These are phyloP conservation scores for Aleadryas rufinucha DNA, from an alignment of 2,113 vertebrate species.

Conservation along the genomic window DNA sequence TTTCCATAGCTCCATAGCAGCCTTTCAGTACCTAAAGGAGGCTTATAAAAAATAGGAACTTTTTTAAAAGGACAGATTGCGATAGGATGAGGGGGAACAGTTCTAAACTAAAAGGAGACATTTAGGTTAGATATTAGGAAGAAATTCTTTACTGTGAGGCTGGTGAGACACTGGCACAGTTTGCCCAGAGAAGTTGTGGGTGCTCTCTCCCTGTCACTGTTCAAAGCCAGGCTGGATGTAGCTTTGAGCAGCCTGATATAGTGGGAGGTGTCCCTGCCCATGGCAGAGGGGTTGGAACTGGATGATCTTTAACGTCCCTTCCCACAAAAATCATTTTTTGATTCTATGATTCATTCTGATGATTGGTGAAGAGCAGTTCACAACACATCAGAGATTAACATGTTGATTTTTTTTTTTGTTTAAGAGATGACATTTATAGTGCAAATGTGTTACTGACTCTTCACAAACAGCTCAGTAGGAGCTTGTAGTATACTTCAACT, in stretches of 20 bases:
- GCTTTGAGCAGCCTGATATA: background rate
- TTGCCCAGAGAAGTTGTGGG: background rate
- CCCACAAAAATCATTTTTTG: background rate
- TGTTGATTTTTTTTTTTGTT: background rate
- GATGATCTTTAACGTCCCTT: background rate
- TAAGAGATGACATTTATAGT: background rate
- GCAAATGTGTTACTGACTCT: background rate
- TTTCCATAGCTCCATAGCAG: too few species aligned
- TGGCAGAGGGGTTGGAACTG: background rate
- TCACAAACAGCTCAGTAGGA: background rate
- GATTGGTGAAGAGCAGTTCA: background rate
- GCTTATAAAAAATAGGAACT: background rate
- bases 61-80: background rate
- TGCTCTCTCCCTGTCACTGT: background rate
- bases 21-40: background rate
- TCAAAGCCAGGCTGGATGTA: background rate
- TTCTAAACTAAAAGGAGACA: background rate
- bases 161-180: background rate
- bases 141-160: background rate
- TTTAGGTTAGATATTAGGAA: background rate
- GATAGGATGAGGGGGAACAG: background rate
- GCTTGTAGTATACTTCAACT: background rate
- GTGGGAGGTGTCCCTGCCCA: background rate
- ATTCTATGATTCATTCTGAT: background rate
- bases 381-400: background rate